phyloP scores from a whole-genome alignment of 2,888 invertebrate species.

The Oxytorus armatus region DNA sequence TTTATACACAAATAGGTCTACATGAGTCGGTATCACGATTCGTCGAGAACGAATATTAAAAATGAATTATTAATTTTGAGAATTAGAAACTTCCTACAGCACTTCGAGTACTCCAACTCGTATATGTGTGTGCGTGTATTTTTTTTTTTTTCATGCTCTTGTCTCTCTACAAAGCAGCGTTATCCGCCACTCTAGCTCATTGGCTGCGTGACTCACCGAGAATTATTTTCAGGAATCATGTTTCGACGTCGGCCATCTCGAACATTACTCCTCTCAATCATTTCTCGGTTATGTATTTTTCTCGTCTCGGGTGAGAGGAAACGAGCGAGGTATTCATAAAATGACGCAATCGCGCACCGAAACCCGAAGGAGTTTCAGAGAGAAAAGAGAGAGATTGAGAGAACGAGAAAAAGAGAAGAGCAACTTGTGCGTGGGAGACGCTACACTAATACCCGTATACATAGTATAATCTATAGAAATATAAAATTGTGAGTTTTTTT shows the following conservation, averaged over 20 bases:
- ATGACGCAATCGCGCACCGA: conserved; percentile 72
- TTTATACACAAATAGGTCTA: neutral
- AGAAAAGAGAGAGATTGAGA: neutral
- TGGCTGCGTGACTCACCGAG: conserved; percentile 61
- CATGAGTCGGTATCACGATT: neutral
- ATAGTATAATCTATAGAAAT: conserved; percentile 14
- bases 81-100: conserved; percentile 23
- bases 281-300: conserved; percentile 50
- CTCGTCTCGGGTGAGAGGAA: conserved; percentile 11
- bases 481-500: conserved; percentile 21
- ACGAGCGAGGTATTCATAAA: conserved; percentile 61
- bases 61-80: too few species aligned
- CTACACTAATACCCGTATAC: conserved; percentile 21
- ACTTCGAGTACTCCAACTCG: neutral
- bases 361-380: conserved; percentile 7
- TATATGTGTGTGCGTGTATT: neutral
- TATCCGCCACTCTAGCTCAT: conserved; percentile 13
- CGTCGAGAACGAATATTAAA: neutral
- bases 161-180: neutral
- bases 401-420: conserved; percentile 30
- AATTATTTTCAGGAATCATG: conserved; percentile 66
- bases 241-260: conserved; percentile 61
- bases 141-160: conserved; percentile 14
- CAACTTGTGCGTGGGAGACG: conserved; percentile 41
- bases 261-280: conserved; percentile 44